Conservation (phyloP, 2,113 vertebrate genomes). For the Bungarus multicinctus region DNA sequence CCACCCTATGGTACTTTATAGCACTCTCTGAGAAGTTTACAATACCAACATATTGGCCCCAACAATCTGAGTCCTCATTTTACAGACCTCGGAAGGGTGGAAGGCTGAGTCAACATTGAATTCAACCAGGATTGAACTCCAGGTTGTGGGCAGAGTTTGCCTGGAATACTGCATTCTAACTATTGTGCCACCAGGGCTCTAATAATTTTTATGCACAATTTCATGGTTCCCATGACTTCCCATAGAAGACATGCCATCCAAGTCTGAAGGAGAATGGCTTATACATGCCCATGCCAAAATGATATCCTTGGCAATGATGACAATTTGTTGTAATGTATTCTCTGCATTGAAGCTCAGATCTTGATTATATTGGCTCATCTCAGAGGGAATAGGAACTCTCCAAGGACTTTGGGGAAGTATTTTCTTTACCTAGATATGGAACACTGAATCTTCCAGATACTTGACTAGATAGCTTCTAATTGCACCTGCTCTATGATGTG, state of each 20-base stretch:
- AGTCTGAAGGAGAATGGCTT: neutral
- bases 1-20: too few species aligned
- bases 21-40: too few species aligned
- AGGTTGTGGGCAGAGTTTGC: neutral
- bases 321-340: neutral
- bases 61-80: too few species aligned
- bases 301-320: neutral
- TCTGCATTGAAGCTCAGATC: neutral
- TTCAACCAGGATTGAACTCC: neutral
- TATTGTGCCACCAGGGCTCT: neutral
- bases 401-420: neutral
- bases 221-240: neutral
- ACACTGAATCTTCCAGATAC: neutral
- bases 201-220: neutral
- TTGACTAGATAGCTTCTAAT: neutral
- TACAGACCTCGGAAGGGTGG: too few species aligned
- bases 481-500: neutral
- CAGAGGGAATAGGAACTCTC: neutral
- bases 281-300: neutral
- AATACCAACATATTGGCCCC: too few species aligned
- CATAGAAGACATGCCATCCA: neutral
- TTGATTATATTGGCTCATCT: neutral
- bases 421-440: neutral
- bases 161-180: neutral
- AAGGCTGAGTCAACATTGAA: neutral